Base-by-base conservation (phyloP, 2,113 vertebrate genomes). In the Epinephelus lanceolatus region DNA sequence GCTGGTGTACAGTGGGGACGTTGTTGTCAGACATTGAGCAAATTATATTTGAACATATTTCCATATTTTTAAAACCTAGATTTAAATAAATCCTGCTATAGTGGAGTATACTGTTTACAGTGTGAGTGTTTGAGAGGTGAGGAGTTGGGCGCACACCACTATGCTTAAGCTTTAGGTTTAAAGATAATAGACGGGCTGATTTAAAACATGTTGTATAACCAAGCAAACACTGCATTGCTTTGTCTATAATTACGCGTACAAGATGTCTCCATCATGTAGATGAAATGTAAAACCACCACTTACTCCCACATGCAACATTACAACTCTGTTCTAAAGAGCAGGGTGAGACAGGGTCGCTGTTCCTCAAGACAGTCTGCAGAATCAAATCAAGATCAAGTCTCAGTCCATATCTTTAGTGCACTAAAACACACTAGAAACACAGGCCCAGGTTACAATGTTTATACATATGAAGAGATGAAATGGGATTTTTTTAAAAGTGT, bases 341-440 rank as follows among this genome's bases (percentile, higher is more conserved):
- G 30, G 27, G 57, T 45, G 59, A 63, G n/a, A 56, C 15, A 9
- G 59, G 63, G 25, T 37, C n/a, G 14, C 30, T 2, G 21, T 30
- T 62, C 19, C 67, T 80, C 53, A 56, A 55, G 51, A 76, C 25
- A 42, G 67, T 59, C 33, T 7, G 11, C 47, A 78, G 71, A 74
- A 82, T 52, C 15, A 33, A 40, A 72, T 68, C n/a, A 60, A 47
- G 67, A 87, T 73, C 70, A 76, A 52, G 52, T 62, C 45, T n/a
- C 67, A 81, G 75, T 49, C 69, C 60, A 66, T 45, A 65, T 75
- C 47, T 63, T 51, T 23, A 60, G 2, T n/a, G 61, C 15, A 25
- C 8, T 23, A 3, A 33, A 61, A 71, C 33, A 33, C 45, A 79
- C 10, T 21, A n/a, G 17, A 77, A 52, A 11, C 47, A 47, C 23